phyloP scores from a whole-genome alignment of 2,888 invertebrate species.

The Vannuccia rotundouncinata region DNA sequence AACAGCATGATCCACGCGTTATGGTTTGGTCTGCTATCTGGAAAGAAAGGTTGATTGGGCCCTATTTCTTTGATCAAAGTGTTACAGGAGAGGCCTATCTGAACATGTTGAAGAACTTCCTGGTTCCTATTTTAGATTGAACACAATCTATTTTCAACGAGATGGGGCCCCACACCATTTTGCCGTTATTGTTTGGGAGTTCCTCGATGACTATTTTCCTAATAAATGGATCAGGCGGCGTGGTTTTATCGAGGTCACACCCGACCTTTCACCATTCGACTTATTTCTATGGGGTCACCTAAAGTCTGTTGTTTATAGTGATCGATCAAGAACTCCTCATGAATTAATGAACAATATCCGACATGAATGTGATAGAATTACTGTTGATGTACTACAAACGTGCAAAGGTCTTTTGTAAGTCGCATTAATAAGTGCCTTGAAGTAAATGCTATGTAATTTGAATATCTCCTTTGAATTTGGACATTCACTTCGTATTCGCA shows the following conservation, averaged over 20 bases:
- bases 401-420: background rate
- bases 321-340: background rate
- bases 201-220: constrained; percentile 1
- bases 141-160: background rate
- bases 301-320: constrained; percentile 14
- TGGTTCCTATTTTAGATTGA: constrained; percentile 18
- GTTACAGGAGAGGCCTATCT: too few relatives aligned
- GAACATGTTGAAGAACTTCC: constrained; percentile 21
- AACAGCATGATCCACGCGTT: constrained; percentile 6
- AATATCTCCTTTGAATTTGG: background rate
- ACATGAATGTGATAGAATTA: constrained; percentile 17
- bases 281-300: constrained; percentile 9
- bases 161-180: constrained; percentile 11
- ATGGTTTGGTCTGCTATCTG: constrained; percentile 7
- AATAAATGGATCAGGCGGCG: constrained; percentile 1
- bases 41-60: constrained; percentile 4
- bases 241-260: background rate
- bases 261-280: background rate
- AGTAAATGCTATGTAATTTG: background rate
- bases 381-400: background rate
- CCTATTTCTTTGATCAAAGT: background rate
- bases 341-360: constrained; percentile 14
- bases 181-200: background rate
- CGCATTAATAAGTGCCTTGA: background rate
- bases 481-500: background rate